Conservation (phyloP, 2,888 invertebrate genomes). For the Parnassius orleans region DNA sequence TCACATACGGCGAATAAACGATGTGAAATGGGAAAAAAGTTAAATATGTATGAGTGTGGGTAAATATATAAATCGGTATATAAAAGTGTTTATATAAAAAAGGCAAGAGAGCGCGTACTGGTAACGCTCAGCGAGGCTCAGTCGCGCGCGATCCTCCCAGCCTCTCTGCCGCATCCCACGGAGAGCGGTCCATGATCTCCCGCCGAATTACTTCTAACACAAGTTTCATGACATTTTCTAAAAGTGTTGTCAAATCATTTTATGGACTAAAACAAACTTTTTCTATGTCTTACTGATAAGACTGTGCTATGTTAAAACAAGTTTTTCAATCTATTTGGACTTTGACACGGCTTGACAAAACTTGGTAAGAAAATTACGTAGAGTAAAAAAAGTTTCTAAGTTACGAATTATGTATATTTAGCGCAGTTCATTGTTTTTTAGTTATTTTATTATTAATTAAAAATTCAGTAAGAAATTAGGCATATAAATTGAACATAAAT, state of each 20-base stretch:
- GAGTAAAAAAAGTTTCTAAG: neutral
- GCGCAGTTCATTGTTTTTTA: too few relatives aligned
- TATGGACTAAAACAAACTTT: conserved; percentile 10
- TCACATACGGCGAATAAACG: conserved; percentile 76
- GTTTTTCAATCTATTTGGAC: conserved; percentile 15
- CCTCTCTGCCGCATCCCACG: conserved; percentile 40
- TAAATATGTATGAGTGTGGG: conserved; percentile 81
- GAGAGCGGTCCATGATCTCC: conserved; percentile 30
- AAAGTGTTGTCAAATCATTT: conserved; percentile 24
- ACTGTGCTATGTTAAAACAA: conserved; percentile 25
- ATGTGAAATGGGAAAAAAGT: conserved; percentile 80
- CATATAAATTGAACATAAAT: too few relatives aligned
- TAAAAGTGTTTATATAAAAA: conserved; percentile 74
- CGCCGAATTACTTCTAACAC: conserved; percentile 22
- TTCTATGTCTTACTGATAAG: conserved; percentile 5
- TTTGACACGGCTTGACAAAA: conserved; percentile 10
- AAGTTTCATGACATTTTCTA: conserved; percentile 14
- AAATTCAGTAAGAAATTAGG: too few relatives aligned
- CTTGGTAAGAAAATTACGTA: conserved; percentile 17
- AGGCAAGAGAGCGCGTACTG: conserved; percentile 60
- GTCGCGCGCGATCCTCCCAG: conserved; percentile 61
- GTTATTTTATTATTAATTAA: too few relatives aligned
- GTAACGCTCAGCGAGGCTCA: conserved; percentile 52
- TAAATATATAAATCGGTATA: conserved; percentile 81
- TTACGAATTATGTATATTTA: too few relatives aligned